A percentile compares a stretch with the other conserved stretches of the same genome.
These are phyloP conservation scores for Dicyrtomina minuta DNA, from an alignment of 2,888 invertebrate species.

Conservation along the genomic window DNA sequence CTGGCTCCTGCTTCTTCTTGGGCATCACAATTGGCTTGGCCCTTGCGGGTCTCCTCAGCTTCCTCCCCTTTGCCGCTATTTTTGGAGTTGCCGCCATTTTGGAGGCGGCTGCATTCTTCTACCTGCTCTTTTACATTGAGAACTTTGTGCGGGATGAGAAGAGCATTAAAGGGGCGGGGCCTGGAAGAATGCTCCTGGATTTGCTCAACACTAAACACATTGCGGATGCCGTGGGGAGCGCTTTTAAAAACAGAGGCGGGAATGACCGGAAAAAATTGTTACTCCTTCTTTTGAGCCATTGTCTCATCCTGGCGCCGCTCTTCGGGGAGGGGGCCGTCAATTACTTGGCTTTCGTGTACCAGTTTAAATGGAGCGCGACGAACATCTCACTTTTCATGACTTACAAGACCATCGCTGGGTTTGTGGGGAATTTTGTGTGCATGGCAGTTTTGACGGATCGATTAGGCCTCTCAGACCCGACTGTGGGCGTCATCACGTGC, in stretches of 20 bases:
- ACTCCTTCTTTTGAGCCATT: conserved; percentile 65
- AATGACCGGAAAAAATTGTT: conserved; percentile 66
- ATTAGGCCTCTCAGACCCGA: conserved; percentile 40
- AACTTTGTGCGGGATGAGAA: conserved; percentile 18
- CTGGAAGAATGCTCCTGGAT: conserved; percentile 39
- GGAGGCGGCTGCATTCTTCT: conserved; percentile 55
- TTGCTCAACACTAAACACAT: conserved; percentile 46
- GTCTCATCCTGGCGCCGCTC: conserved; percentile 41
- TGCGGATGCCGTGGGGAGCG: conserved; percentile 64
- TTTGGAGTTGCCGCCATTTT: conserved; percentile 55
- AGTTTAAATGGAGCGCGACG: conserved; percentile 80
- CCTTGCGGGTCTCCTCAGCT: conserved; percentile 71
- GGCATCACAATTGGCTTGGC: conserved; percentile 82
- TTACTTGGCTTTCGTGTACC: conserved; percentile 73
- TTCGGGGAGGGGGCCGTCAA: conserved; percentile 37
- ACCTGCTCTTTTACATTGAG: conserved; percentile 53
- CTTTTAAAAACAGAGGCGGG: conserved; percentile 64
- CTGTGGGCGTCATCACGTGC: conserved; percentile 42
- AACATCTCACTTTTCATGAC: conserved; percentile 41
- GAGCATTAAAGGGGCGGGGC: conserved; percentile 38
- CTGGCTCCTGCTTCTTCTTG: conserved; percentile 78
- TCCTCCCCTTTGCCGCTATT: conserved; percentile 54
- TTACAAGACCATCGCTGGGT: conserved; percentile 47
- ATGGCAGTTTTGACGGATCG: conserved; percentile 43
- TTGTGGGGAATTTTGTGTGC: conserved; percentile 48